Percentiles rank a stretch among this genome's conserved stretches.
Evolutionary conservation across 2,797 vertebrate species (phyloP).

Genomic region (Chloroceryle amazona): DNA sequence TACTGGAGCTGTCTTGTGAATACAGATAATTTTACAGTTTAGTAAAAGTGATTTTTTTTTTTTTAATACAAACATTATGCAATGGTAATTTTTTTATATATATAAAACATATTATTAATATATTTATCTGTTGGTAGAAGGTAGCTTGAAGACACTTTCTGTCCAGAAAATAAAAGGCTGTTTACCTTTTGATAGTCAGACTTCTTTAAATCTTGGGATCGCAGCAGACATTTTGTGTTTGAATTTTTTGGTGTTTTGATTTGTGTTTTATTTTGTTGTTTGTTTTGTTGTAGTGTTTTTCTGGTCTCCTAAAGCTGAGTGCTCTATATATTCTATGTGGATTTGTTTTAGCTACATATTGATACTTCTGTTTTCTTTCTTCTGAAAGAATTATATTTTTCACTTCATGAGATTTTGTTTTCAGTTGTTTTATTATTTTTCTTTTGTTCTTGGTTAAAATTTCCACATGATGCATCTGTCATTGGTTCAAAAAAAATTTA

Average conservation of each 20-base stretch:
- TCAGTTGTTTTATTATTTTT: background rate
- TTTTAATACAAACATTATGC: background rate
- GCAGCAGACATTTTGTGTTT: background rate
- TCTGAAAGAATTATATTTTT: background rate
- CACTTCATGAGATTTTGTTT: background rate
- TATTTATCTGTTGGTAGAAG: background rate
- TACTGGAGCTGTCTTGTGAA: background rate
- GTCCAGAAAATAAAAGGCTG: background rate
- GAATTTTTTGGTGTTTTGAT: background rate
- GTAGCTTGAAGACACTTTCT: background rate
- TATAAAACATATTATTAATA: background rate
- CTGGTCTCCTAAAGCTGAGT: background rate
- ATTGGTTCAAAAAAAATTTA: background rate
- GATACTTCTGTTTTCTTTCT: background rate
- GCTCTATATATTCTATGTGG: background rate
- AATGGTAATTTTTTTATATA: background rate
- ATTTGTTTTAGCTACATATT: background rate
- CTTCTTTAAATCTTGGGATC: background rate
- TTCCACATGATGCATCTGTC: background rate
- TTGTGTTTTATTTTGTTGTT: background rate
- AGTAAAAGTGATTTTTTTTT: background rate
- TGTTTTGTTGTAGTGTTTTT: background rate
- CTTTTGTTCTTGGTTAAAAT: background rate
- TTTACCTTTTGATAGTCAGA: background rate
- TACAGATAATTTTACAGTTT: background rate